Evolutionary conservation across 1,140 invertebrate genomes (phyloP), one percentile per base, ranked within the genome.

Genomic region (Macrotrachela quadricornifera): DNA sequence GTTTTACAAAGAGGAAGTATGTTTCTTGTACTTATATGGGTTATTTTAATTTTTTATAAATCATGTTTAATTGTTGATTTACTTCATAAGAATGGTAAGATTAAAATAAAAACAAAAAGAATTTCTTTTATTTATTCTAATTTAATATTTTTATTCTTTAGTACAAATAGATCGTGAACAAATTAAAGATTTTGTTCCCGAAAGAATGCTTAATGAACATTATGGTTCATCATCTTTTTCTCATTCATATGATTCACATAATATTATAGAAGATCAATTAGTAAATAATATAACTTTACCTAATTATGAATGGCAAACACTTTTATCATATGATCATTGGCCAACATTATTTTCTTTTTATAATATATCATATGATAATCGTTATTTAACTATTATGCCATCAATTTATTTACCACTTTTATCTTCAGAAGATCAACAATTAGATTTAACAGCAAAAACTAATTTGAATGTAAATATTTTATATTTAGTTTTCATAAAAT

Each of bases 1-100:
- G 83, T 94, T 57, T 86, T 92, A 61, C 88, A 94, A 68, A 74
- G 86, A 47, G 79, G 80, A 40, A 86, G 94, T 60, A 92, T 92
- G 82, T 75, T 91, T 44, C 78, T 80, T 71, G 83, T 86, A 80
- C 76, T 88, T 1, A 78, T 85, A 1, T 92, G 86, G 86, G 88
- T 91, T 58, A 79, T 77, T 10, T 79, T 84, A 64, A 85, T 91
- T 42, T 75, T 86, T 10, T 90, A 90, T 63, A 83, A 83, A 62
- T 83, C 82, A 1, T 82, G 81, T 1, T 75, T 85, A 4, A 75
- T 90, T 1, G 80, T 85, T 57, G 78, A 83, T 58, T 67, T 81
- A 36, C 77, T 57, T 67, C 68, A 38, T 57, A 68, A 40, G 65
- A 69, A 46, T 48, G 51, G 41, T n/a, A 53, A 48, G 41, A 44